These are phyloP conservation scores for Quadriops clusia DNA, from an alignment of 2,888 invertebrate genomes.

Conservation along the genomic window DNA sequence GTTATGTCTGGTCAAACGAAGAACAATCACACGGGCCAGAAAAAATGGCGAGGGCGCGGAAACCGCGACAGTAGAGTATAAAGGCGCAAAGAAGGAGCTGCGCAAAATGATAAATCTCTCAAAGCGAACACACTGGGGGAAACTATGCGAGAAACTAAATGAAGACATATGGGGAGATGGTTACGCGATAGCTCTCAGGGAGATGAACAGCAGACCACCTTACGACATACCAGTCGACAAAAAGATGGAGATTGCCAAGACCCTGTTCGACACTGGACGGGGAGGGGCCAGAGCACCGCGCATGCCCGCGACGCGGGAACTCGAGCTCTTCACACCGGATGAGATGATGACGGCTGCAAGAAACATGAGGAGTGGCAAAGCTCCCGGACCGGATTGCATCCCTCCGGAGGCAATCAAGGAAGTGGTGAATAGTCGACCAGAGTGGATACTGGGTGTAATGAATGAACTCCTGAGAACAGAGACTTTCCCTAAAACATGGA, in stretches of 20 bases:
- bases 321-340: not conserved
- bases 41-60: slow-evolving; percentile 2
- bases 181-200: slow-evolving; percentile 7
- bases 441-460: not conserved
- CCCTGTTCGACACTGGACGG: no score
- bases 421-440: not conserved
- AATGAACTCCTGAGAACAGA: slow-evolving; percentile 2
- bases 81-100: slow-evolving; percentile 2
- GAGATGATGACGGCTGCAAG: slow-evolving; percentile 5
- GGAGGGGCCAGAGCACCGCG: slow-evolving; percentile 11
- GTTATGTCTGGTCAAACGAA: no score
- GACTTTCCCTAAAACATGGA: not conserved
- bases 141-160: slow-evolving; percentile 9
- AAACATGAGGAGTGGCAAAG: slow-evolving; percentile 6
- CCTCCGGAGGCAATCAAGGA: slow-evolving; percentile 3
- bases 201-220: slow-evolving; percentile 2
- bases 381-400: slow-evolving; percentile 6
- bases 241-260: not conserved
- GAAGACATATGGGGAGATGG: slow-evolving; percentile 11
- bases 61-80: slow-evolving; percentile 2
- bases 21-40: no score
- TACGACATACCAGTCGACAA: no score
- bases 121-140: slow-evolving; percentile 9
- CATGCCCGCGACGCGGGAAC: slow-evolving; percentile 11
- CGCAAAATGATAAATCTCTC: slow-evolving; percentile 2